A percentile compares a stretch with the other conserved stretches of the same genome.
Conservation (phyloP, 2,888 invertebrate genomes). For the Meghimatium bilineatum region DNA sequence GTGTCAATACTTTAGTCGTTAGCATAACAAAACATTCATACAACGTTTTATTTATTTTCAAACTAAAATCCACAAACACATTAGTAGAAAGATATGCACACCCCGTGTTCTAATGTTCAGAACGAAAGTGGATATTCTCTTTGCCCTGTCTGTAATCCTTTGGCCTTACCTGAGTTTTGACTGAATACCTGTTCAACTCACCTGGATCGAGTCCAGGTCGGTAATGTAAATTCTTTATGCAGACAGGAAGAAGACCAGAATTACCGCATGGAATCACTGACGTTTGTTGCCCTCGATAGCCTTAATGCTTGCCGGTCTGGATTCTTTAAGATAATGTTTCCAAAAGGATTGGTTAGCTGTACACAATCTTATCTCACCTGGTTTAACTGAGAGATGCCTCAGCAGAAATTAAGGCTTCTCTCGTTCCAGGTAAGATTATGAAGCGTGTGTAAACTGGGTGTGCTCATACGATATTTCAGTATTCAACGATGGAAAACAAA, state of each 20-base stretch:
- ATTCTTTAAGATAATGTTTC: not conserved
- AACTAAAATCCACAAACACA: too few species aligned
- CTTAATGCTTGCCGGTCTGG: not conserved
- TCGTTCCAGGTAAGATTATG: too few species aligned
- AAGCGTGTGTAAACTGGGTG: not conserved
- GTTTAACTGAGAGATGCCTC: not conserved
- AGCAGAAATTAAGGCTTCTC: too few species aligned
- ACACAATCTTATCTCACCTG: not conserved
- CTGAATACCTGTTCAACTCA: constrained; percentile 11
- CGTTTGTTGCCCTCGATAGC: not conserved
- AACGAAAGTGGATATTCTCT: not conserved
- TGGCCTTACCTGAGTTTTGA: not conserved
- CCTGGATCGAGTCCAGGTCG: constrained; percentile 1
- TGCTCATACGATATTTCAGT: not conserved
- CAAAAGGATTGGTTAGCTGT: not conserved
- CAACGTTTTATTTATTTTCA: too few species aligned
- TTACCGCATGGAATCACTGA: not conserved
- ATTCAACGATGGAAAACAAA: not conserved
- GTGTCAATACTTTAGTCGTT: too few species aligned
- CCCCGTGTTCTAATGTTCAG: not conserved
- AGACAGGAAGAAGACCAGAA: not conserved
- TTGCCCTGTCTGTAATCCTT: not conserved
- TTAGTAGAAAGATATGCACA: not conserved
- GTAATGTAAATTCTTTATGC: not conserved
- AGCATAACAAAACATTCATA: too few species aligned